phyloP scores from a whole-genome alignment of 2,888 invertebrate species.

The Drosophila suboccidentalis region DNA sequence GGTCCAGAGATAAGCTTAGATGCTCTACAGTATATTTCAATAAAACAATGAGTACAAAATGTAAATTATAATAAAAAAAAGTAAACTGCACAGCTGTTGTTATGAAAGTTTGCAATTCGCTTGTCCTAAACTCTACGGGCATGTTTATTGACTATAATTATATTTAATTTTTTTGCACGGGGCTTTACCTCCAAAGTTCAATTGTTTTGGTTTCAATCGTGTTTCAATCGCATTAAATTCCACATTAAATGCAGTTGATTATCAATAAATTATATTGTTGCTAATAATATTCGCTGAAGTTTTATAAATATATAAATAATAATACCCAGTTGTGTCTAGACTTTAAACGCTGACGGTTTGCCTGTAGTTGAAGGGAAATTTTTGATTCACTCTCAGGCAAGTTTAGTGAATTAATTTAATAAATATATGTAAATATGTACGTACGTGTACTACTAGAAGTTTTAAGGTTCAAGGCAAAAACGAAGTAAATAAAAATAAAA shows the following conservation, averaged over 20 bases:
- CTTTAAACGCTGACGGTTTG: constrained; percentile 29
- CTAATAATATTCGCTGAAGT: not conserved
- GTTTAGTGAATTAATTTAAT: not conserved
- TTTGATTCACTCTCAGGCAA: not conserved
- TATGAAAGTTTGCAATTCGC: not conserved
- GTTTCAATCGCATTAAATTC: constrained; percentile 1
- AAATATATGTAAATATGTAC: too few species aligned
- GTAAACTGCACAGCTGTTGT: not conserved
- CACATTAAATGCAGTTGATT: constrained; percentile 37
- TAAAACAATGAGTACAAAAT: not conserved
- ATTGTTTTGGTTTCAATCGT: not conserved
- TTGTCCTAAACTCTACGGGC: not conserved
- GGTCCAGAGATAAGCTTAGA: not conserved
- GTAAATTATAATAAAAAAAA: not conserved
- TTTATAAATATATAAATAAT: constrained; percentile 13
- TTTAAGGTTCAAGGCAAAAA: constrained; percentile 10
- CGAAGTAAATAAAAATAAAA: not conserved
- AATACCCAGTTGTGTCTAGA: constrained; percentile 40
- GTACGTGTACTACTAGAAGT: not conserved
- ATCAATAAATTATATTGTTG: constrained; percentile 16
- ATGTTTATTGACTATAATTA: constrained; percentile 39
- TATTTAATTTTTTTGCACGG: constrained; percentile 7
- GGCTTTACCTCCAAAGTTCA: constrained; percentile 17
- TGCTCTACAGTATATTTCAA: not conserved
- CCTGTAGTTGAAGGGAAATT: not conserved